Evolutionary conservation across 2,888 invertebrate species (phyloP).

Genomic region (Hoplodrina blanda): DNA sequence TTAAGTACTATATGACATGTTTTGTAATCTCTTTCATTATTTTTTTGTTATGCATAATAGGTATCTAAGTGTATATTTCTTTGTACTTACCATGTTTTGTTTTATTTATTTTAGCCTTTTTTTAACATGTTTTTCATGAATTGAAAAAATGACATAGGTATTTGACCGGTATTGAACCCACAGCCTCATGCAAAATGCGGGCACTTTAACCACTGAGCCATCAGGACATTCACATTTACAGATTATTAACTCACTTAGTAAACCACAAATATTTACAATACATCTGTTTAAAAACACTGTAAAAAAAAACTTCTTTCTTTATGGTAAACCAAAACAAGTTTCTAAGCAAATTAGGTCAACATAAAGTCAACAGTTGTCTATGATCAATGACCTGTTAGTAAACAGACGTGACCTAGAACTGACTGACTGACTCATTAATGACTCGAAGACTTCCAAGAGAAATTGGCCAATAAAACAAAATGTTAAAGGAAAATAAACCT

Average conservation of each 20-base stretch:
- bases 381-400: slow-evolving; percentile 34
- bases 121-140: too few relatives aligned
- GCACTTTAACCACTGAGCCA: too few relatives aligned
- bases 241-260: not conserved
- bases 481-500: not conserved
- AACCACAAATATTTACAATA: slow-evolving; percentile 26
- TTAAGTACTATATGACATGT: not conserved
- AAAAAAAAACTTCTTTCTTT: not conserved
- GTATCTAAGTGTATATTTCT: too few relatives aligned
- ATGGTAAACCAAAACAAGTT: not conserved
- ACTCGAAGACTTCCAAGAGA: slow-evolving; percentile 17
- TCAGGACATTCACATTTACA: too few relatives aligned
- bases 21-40: too few relatives aligned
- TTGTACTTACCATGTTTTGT: too few relatives aligned
- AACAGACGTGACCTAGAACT: slow-evolving; percentile 46
- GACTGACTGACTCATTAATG: slow-evolving; percentile 25
- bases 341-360: slow-evolving; percentile 22
- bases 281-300: not conserved
- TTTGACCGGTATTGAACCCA: too few relatives aligned
- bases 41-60: too few relatives aligned
- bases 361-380: slow-evolving; percentile 17
- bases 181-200: too few relatives aligned
- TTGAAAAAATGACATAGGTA: too few relatives aligned
- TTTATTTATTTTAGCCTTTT: too few relatives aligned
- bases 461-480: slow-evolving; percentile 12